These are phyloP conservation scores for Tenebrio molitor DNA, from an alignment of 1,140 invertebrate species.

Conservation along the genomic window DNA sequence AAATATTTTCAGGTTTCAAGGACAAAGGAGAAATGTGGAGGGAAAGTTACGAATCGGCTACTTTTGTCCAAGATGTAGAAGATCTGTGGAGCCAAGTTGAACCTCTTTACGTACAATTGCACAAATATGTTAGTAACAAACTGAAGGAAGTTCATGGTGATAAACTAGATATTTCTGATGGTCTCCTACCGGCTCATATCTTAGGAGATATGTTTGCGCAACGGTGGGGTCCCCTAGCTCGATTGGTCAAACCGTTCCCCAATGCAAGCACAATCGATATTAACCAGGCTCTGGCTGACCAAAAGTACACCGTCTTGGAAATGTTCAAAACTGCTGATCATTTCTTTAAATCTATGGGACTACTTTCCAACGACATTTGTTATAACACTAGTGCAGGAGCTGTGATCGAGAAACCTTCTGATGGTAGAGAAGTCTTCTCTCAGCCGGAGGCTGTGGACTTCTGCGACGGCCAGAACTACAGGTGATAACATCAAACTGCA, in stretches of 20 bases:
- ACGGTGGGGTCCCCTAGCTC: conserved; percentile 86
- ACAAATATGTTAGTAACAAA: conserved; percentile 86
- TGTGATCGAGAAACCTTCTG: conserved; percentile 83
- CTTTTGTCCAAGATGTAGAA: conserved; percentile 69
- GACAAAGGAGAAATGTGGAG: conserved; percentile 66
- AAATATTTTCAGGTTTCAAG: conserved; percentile 47
- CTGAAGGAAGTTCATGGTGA: too few species aligned
- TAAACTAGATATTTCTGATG: too few species aligned
- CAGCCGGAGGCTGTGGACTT: conserved; percentile 95
- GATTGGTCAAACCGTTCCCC: conserved; percentile 82
- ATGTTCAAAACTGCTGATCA: conserved; percentile 88
- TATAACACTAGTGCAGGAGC: conserved; percentile 73
- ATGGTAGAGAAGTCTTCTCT: conserved; percentile 84
- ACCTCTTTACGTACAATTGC: conserved; percentile 88
- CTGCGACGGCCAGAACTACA: conserved; percentile 85
- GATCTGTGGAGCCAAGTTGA: conserved; percentile 80
- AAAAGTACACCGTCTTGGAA: conserved; percentile 77
- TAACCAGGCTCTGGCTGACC: too few species aligned
- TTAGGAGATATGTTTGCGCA: too few species aligned
- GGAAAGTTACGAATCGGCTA: conserved; percentile 64
- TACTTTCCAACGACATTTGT: conserved; percentile 73
- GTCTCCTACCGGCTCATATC: too few species aligned
- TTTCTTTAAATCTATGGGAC: conserved; percentile 89
- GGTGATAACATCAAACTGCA: too few species aligned
- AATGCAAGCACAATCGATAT: conserved; percentile 80